Conservation (phyloP, 2,113 vertebrate species). For the Brachypteracias leptosomus region DNA sequence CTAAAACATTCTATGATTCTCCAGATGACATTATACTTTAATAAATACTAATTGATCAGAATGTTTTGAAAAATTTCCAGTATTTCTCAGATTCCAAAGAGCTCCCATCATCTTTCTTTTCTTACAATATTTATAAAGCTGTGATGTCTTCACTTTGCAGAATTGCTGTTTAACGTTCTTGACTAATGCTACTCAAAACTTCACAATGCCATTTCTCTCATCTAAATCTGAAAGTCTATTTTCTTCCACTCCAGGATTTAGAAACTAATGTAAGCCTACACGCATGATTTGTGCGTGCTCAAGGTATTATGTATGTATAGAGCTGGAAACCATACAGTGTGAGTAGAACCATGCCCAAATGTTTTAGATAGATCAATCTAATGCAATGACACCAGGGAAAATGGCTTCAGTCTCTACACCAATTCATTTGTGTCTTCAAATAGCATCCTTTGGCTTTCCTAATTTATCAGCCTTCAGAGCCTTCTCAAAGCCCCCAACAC, state of each 20-base stretch:
- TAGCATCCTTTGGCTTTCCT: not conserved
- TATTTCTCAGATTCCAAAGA: constrained; percentile 21
- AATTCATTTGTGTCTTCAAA: not conserved
- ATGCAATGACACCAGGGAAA: not conserved
- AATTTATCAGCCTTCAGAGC: not conserved
- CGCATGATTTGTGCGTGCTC: not conserved
- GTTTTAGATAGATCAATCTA: not conserved
- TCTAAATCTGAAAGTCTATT: not conserved
- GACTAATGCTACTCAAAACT: not conserved
- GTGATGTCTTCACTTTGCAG: not conserved
- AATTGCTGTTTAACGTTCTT: constrained; percentile 10
- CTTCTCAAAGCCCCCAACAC: not conserved
- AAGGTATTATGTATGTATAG: not conserved
- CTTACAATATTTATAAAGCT: constrained; percentile 49
- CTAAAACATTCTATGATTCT: no score
- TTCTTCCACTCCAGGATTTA: not conserved
- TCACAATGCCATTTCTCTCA: not conserved
- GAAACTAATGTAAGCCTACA: not conserved
- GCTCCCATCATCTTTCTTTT: constrained; percentile 34
- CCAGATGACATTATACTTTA: constrained; percentile 15
- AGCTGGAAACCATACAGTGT: not conserved
- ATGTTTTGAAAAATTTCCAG: constrained; percentile 22
- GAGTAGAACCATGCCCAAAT: not conserved
- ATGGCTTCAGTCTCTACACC: not conserved
- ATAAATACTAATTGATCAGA: constrained; percentile 11